phyloP scores from a whole-genome alignment of 1,140 invertebrate species.

The Choristoneura fumiferana region DNA sequence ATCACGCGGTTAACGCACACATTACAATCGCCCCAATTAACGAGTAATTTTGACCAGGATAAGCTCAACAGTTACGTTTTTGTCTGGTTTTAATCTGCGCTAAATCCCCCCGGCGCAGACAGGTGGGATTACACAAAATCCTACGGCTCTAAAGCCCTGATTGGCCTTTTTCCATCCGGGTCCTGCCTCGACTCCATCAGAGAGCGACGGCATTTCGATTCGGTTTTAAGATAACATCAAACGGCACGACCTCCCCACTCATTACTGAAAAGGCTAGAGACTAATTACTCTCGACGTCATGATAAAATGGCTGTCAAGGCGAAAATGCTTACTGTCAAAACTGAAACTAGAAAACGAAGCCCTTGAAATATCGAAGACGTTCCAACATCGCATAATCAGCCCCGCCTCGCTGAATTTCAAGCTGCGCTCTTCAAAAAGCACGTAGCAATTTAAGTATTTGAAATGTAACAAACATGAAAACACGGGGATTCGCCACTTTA shows the following conservation, averaged over 20 bases:
- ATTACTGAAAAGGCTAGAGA: background rate
- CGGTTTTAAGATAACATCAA: background rate
- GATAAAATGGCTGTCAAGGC: background rate
- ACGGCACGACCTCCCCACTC: no score
- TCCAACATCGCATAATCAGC: background rate
- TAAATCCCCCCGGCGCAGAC: constrained; percentile 21
- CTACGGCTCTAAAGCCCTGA: constrained; percentile 16
- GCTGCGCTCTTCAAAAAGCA: background rate
- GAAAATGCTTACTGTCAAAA: background rate
- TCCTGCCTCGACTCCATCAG: background rate
- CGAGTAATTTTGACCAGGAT: constrained; percentile 14
- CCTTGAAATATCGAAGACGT: background rate
- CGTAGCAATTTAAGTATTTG: background rate
- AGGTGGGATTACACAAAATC: constrained; percentile 22
- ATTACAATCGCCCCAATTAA: constrained; percentile 13
- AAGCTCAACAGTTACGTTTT: constrained; percentile 3
- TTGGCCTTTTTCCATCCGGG: constrained; percentile 15
- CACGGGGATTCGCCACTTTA: background rate
- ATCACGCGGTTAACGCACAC: background rate
- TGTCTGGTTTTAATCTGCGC: constrained; percentile 19
- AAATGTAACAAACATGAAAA: background rate
- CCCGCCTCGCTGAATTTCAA: background rate
- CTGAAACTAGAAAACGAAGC: background rate
- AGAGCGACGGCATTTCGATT: constrained; percentile 12
- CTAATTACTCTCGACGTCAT: constrained; percentile 5